These are phyloP conservation scores for Amiota mariae DNA, from an alignment of 2,888 invertebrate species.

Conservation along the genomic window DNA sequence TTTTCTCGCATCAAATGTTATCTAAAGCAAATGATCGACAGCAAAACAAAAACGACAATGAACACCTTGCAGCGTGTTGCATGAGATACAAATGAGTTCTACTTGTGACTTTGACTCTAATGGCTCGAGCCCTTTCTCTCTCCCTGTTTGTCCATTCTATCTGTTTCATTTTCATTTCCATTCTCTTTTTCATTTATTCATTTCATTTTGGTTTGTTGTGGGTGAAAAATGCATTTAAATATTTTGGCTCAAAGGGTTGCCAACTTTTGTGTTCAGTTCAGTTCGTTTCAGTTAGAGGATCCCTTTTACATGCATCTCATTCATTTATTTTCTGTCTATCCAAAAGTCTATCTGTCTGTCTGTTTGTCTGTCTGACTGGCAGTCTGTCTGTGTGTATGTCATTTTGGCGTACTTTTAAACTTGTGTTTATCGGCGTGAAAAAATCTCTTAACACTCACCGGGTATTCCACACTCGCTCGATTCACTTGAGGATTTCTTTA, in stretches of 20 bases:
- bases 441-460: constrained; percentile 53
- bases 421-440: constrained; percentile 57
- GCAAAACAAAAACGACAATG: constrained; percentile 7
- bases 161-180: not conserved
- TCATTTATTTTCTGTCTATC: no score
- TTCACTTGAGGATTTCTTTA: constrained; percentile 1
- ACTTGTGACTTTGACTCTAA: no score
- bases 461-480: not conserved
- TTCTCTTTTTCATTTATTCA: not conserved
- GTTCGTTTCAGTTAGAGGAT: no score
- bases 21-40: constrained; percentile 22
- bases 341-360: no score
- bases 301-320: no score
- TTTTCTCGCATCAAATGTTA: constrained; percentile 19
- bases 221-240: no score
- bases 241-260: no score
- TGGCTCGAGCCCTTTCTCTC: no score
- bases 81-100: constrained; percentile 3
- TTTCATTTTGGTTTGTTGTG: no score
- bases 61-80: not conserved
- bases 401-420: constrained; percentile 58
- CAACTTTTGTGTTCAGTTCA: no score
- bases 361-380: not conserved
- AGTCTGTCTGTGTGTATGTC: constrained; percentile 30
- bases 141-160: no score